A percentile compares a stretch with the other conserved stretches of the same genome.
Conservation (phyloP, 2,113 vertebrate genomes). For the Globicephala melas region DNA sequence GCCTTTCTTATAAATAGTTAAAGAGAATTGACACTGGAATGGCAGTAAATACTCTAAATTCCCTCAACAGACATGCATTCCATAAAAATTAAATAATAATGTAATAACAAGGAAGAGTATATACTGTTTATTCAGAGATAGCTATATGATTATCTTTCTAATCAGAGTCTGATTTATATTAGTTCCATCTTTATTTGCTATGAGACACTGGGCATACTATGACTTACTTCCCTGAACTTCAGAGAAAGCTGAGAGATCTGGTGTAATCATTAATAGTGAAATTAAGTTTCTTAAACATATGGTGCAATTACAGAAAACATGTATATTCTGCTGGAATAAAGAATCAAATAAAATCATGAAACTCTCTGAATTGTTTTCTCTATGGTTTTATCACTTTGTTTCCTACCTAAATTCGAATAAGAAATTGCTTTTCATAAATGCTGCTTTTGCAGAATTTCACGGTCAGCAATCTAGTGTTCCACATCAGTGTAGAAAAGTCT, state of each 20-base stretch:
- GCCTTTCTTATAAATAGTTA: not conserved
- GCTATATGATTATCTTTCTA: not conserved
- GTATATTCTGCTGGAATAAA: not conserved
- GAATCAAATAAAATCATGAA: not conserved
- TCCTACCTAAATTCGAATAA: constrained; percentile 54
- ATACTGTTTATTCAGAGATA: not conserved
- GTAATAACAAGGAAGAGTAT: not conserved
- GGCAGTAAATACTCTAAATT: not conserved
- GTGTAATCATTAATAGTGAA: constrained; percentile 14
- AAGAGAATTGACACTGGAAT: not conserved
- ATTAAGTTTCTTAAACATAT: constrained; percentile 11
- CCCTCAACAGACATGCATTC: not conserved
- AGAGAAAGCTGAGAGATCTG: not conserved
- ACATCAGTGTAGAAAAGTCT: constrained; percentile 58
- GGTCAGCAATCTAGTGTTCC: constrained; percentile 55
- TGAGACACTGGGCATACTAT: not conserved
- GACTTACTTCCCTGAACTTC: not conserved
- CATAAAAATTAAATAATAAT: constrained; percentile 27
- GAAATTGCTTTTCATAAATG: constrained; percentile 45
- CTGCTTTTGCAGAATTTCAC: constrained; percentile 64
- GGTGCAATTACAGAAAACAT: not conserved
- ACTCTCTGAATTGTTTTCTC: constrained; percentile 32
- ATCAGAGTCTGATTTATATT: constrained; percentile 26
- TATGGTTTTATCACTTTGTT: constrained; percentile 30
- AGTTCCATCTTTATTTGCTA: constrained; percentile 26